Base-by-base conservation (phyloP, 2,113 vertebrate species). In the Clupea harengus region DNA sequence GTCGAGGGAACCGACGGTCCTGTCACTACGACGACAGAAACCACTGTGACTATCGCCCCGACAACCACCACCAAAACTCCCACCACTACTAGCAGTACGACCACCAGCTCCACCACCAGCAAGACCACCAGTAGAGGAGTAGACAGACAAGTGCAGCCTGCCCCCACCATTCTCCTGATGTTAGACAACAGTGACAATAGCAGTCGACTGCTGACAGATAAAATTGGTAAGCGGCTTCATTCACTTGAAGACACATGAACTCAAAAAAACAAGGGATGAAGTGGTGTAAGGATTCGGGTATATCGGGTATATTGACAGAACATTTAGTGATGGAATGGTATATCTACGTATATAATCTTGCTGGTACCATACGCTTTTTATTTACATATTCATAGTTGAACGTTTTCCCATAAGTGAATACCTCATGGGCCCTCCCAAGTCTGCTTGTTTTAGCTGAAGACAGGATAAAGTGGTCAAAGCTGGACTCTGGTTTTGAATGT, bases 151-250 rank as follows among this genome's bases (percentile, higher is more conserved):
- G 82, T 87, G 81, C 83, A 72, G 44, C 86, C 87, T 6, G 84
- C 85, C 2, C 88, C 90, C 3, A 91, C 88, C 32, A 50, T 90
- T 13, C 0, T 90, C 39, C 32, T 90, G 46, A 82, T 78, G n/a
- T 28, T 90, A 75, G 90, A 91, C 83, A 89, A 89, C 52, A 83
- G 50, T 18, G 52, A 82, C 47, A 89, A 89, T 80, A 81, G 75
- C 88, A 90, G 85, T 17, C 84, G 72, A 75, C 45, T 49, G 2
- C 15, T 50, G 9, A 17, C 81, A 57, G 88, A 85, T 83, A 67
- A 18, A 54, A 82, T 50, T 82, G 88, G 85, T 86, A 81, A 60
- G 10, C 11, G 18, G 18, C 1, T 1, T 60, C 54, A 4, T 7
- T 22, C 6, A n/a, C 18, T 22, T 67, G 9, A 28, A 11, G 9